Evolutionary conservation across 35 echinoderm and acorn worm genomes (phyloP).

Genomic region (Patiria miniata): DNA sequence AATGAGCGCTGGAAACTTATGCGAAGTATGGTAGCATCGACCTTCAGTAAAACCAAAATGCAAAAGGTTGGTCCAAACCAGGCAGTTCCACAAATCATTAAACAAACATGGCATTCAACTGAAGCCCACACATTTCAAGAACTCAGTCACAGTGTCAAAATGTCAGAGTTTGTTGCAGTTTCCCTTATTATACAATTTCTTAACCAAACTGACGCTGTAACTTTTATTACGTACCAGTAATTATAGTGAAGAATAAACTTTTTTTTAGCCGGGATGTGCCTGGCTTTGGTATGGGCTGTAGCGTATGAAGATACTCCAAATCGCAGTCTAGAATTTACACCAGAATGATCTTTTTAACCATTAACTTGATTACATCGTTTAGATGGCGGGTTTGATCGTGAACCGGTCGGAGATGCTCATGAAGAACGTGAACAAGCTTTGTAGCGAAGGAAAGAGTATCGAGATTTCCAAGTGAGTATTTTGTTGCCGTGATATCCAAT

Average conservation of each 20-base stretch:
- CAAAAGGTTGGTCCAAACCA: background rate
- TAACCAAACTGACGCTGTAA: too few species aligned
- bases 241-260: background rate
- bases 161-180: too few species aligned
- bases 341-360: background rate
- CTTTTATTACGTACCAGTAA: background rate
- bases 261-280: too few species aligned
- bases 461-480: slow-evolving; percentile 8
- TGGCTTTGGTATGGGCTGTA: background rate
- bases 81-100: too few species aligned
- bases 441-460: background rate
- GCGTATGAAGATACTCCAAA: background rate
- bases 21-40: background rate
- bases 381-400: background rate
- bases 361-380: background rate
- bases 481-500: too few species aligned
- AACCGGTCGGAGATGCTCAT: background rate
- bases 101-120: background rate
- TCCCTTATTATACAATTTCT: too few species aligned
- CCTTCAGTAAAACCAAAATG: background rate
- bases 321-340: too few species aligned
- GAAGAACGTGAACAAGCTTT: background rate
- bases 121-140: background rate
- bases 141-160: background rate
- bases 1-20: background rate